Percentiles rank a stretch among this genome's conserved stretches.
These are phyloP conservation scores for Porites australiensis DNA, from an alignment of 64 coral and sea anemone species.

Conservation along the genomic window DNA sequence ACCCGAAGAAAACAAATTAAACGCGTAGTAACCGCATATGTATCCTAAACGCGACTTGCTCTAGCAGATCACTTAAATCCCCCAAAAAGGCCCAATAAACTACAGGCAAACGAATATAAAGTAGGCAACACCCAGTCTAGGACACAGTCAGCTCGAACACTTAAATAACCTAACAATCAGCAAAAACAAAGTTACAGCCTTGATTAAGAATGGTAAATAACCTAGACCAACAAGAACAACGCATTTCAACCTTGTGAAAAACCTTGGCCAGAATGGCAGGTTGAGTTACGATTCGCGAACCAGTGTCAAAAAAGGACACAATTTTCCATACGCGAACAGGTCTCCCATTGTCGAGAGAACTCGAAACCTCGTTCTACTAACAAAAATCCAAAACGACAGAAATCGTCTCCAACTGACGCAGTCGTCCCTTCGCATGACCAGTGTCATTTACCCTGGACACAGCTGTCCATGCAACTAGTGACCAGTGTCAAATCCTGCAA, in stretches of 20 bases:
- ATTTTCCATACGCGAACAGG: not conserved
- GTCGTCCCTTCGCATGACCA: too few species aligned
- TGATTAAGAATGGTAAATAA: not conserved
- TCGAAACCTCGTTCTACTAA: not conserved
- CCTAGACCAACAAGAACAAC: too few species aligned
- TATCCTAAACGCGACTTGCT: not conserved
- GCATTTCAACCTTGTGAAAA: not conserved
- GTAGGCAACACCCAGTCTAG: not conserved
- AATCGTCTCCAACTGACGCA: too few species aligned
- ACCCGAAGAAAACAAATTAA: not conserved
- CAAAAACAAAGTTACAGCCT: not conserved
- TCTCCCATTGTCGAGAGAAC: not conserved
- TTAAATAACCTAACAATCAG: not conserved
- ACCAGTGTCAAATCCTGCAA: too few species aligned
- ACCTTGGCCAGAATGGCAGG: not conserved
- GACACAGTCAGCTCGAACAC: not conserved
- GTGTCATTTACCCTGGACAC: not conserved
- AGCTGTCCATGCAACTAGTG: not conserved
- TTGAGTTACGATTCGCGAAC: not conserved
- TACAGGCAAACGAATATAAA: not conserved
- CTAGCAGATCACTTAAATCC: not conserved
- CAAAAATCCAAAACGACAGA: not conserved
- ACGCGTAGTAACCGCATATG: not conserved
- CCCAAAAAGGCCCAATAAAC: not conserved
- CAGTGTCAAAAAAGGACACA: not conserved